Evolutionary conservation across 2,888 invertebrate genomes (phyloP), one percentile per base, ranked within the genome.

Genomic region (Pachymerium ferrugineum): DNA sequence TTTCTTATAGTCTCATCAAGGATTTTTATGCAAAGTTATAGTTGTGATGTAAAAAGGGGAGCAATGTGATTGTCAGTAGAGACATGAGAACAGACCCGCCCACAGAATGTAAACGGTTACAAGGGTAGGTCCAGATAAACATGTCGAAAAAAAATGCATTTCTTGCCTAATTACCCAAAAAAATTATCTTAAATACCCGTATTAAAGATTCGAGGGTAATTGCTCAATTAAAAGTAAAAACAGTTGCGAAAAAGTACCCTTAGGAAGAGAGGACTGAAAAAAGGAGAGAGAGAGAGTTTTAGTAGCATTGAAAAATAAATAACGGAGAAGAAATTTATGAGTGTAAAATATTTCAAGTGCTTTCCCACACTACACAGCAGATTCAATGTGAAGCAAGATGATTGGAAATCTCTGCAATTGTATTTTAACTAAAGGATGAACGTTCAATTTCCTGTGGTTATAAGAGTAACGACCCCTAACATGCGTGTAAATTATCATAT

Each of bases 141-240:
- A n/a, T n/a, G n/a, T n/a, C n/a, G n/a, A n/a, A 28, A 38, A 28
- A 62, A 62, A 62, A 25, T 19, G 25, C 22, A 54, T 22, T 8
- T 54, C n/a, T n/a, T n/a, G n/a, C n/a, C n/a, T 54, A 54, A 54
- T 54, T 54, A 22, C 54, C 54, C 54, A 54, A 54, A 54, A 62
- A 62, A 62, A 62, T 62, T 25, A 62, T 28, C 62, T 62, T 62
- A 62, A 62, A 62, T 28, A 62, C 62, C 28, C 62, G 28, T 28
- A 62, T 62, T 28, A 62, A 62, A 25, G 62, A 10, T 28, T 28
- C 62, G 62, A 62, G 4, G 22, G 62, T 62, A 62, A 62, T 62
- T 62, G 62, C 62, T 5, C 62, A 28, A 62, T 28, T 62, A 28
- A 62, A 28, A 62, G 12, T 38, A n/a, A 12, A 6, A 38, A 38